Evolutionary conservation across 2,888 invertebrate species (phyloP), one percentile per base, ranked within the genome.

Genomic region (Leucophenga maculata): DNA sequence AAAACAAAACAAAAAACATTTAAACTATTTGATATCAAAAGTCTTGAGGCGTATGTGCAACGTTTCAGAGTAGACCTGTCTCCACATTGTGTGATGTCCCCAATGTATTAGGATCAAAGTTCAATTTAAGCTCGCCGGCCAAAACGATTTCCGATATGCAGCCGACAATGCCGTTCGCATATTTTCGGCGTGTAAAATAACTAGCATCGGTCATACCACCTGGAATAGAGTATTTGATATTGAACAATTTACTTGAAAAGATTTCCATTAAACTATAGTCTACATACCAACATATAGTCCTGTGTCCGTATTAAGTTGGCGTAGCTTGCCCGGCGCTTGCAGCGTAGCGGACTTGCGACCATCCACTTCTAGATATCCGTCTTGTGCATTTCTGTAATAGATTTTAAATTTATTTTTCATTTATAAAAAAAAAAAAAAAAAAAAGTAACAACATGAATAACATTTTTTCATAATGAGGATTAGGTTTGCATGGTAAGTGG

Each of bases 281-380:
- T 26, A 78, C 90, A 90, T 89, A 95, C 97, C 97, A 82, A 97
- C 93, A 89, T 94, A 97, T 65, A 97, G 92, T 76, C 96, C 95
- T 73, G 95, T 95, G 83, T 96, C 94, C 13, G 95, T 94, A 87
- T 96, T 95, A 60, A 96, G 90, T 86, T 95, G 94, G 78, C 94
- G 93, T 74, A 96, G 91, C 84, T 93, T 93, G 65, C 97, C 97
- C 0, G 96, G 96, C 13, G 97, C 94, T 78, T 94, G 93, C 64
- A 93, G 93, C 0, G 94, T 94, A 31, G 94, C 91, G 6, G 94
- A 93, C 66, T 94, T 94, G 67, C 94, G 92, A 59, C 95, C 95
- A 88, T 98, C 97, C n/a, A 98, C 94, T 80, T 95, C 93, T 67
- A 98, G 89, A 31, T 94, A 93, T 9, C 96, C 96, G 77, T 95